phyloP scores from a whole-genome alignment of 2,113 vertebrate genomes.

The Trichechus manatus region DNA sequence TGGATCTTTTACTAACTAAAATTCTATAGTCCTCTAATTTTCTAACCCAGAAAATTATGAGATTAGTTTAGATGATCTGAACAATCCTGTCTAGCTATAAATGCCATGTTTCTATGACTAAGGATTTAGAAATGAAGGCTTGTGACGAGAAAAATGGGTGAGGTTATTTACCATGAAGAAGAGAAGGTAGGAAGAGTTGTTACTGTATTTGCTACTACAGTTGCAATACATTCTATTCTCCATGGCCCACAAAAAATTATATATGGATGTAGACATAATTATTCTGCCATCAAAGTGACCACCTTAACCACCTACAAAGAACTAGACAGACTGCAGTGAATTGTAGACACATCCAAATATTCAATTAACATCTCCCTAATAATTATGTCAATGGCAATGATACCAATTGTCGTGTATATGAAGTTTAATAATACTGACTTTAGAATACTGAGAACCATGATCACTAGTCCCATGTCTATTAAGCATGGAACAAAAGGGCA shows the following conservation, averaged over 20 bases:
- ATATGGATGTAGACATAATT: neutral
- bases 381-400: neutral
- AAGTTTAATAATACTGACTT: conserved; percentile 8
- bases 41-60: neutral
- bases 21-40: neutral
- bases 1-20: neutral
- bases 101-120: neutral
- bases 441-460: neutral
- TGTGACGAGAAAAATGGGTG: neutral
- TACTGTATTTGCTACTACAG: neutral
- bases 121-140: neutral
- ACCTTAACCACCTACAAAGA: neutral
- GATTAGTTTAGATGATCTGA: neutral
- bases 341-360: neutral
- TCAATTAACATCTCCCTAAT: neutral
- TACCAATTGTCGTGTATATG: neutral
- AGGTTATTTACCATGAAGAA: neutral
- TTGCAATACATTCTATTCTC: neutral
- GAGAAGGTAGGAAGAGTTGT: neutral
- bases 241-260: neutral
- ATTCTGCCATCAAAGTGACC: neutral
- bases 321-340: neutral
- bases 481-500: neutral
- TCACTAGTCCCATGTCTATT: neutral
- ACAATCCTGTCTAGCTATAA: neutral